Conservation (phyloP, 23 tunicate species). For the Ascidia mentula region DNA sequence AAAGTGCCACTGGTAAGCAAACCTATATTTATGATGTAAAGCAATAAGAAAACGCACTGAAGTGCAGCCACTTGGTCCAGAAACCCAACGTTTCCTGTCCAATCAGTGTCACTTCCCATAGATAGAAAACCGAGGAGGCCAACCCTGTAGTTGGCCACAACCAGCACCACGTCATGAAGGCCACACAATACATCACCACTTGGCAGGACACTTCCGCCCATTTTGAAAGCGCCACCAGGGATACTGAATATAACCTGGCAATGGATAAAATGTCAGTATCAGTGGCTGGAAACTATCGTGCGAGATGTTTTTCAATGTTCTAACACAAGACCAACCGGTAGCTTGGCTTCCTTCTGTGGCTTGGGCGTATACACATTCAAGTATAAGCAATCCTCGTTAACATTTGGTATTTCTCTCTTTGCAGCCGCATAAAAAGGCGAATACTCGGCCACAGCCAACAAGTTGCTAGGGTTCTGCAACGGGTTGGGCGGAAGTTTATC, state of each 20-base stretch:
- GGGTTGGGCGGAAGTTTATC: not conserved
- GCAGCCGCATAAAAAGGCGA: not conserved
- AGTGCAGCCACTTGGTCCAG: constrained; percentile 13
- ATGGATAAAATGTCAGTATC: too few species aligned
- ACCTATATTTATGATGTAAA: too few species aligned
- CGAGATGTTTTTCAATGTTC: too few species aligned
- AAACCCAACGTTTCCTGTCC: not conserved
- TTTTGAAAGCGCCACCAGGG: constrained; percentile 2
- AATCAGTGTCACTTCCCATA: not conserved
- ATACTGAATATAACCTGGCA: not conserved
- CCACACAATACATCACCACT: not conserved
- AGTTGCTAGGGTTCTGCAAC: not conserved
- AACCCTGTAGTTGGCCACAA: constrained; percentile 5
- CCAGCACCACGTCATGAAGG: constrained; percentile 1
- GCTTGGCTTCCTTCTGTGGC: not conserved
- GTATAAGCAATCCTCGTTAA: constrained; percentile 46
- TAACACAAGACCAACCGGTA: constrained; percentile 21
- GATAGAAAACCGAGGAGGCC: not conserved
- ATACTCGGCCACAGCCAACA: not conserved
- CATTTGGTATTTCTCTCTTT: not conserved
- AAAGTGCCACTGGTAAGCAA: too few species aligned
- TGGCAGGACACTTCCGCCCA: not conserved
- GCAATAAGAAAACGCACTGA: not conserved
- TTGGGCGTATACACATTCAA: constrained; percentile 43
- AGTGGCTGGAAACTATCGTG: too few species aligned